Percentiles rank a stretch among this genome's conserved stretches.
These are phyloP conservation scores for Opisthograptis luteolata DNA, from an alignment of 2,888 invertebrate species.

Conservation along the genomic window DNA sequence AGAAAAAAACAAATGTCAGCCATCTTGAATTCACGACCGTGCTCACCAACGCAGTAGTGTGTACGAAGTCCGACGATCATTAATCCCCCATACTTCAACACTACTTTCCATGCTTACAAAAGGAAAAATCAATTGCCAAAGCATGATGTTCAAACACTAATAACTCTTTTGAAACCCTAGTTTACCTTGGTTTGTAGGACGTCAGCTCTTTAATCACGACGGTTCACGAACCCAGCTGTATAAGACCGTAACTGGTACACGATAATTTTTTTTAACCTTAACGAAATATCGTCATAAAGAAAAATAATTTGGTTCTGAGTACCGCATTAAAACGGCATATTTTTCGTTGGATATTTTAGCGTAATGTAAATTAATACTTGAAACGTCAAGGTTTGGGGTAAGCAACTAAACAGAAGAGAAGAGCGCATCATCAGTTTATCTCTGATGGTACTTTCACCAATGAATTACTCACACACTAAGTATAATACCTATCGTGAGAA, in stretches of 20 bases:
- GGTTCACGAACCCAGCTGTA: conserved; percentile 52
- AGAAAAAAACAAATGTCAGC: no score
- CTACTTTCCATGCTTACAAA: not conserved
- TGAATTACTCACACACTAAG: no score
- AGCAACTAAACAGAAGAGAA: no score
- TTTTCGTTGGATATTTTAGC: no score
- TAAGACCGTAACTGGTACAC: conserved; percentile 44
- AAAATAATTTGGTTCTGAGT: conserved; percentile 13
- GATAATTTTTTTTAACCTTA: conserved; percentile 43
- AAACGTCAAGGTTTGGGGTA: no score
- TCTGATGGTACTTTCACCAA: no score
- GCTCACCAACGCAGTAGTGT: no score
- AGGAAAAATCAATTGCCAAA: conserved; percentile 31
- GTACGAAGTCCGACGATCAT: not conserved
- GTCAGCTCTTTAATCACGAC: conserved; percentile 51
- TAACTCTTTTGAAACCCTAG: conserved; percentile 39
- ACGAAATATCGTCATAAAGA: conserved; percentile 38
- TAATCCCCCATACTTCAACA: not conserved
- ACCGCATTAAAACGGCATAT: no score
- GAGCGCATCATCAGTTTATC: no score
- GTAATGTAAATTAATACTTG: no score
- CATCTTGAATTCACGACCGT: no score
- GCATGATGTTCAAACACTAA: conserved; percentile 33
- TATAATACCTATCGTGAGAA: no score
- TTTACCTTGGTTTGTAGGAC: conserved; percentile 32